These are phyloP conservation scores for Micronycteris hirsuta DNA, from an alignment of 2,113 vertebrate genomes.

Conservation along the genomic window DNA sequence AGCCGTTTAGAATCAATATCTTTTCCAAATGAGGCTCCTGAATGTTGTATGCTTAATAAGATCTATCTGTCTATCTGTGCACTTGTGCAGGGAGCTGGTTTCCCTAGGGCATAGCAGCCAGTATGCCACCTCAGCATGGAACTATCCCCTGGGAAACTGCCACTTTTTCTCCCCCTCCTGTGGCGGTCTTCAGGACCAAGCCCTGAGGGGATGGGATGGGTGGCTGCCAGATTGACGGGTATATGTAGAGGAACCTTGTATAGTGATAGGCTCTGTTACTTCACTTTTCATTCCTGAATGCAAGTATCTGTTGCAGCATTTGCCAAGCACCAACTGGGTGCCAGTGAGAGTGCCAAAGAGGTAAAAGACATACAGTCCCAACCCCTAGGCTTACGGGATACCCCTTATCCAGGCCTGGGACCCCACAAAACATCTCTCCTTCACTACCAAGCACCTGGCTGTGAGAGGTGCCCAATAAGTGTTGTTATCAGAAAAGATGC, in stretches of 20 bases:
- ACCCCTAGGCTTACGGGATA: not conserved
- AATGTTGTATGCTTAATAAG: slow-evolving; percentile 39
- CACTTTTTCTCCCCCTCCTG: not conserved
- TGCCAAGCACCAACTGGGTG: not conserved
- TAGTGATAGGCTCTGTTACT: not conserved
- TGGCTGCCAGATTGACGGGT: slow-evolving; percentile 42
- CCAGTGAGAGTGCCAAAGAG: not conserved
- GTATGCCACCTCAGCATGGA: slow-evolving; percentile 6
- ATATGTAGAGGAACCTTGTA: not conserved
- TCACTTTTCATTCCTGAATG: not conserved
- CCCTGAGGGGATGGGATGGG: slow-evolving; percentile 8
- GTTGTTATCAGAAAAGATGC: not conserved
- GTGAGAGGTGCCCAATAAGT: not conserved
- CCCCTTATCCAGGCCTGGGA: not conserved
- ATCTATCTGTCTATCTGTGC: slow-evolving; percentile 52
- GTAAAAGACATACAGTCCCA: not conserved
- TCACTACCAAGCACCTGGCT: not conserved
- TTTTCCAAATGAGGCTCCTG: slow-evolving; percentile 50
- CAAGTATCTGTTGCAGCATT: not conserved
- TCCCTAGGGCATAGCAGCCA: slow-evolving; percentile 54
- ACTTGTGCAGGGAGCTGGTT: slow-evolving; percentile 4
- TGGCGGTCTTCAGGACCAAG: not conserved
- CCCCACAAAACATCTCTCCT: not conserved
- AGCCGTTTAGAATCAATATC: slow-evolving; percentile 55
- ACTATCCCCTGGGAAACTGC: slow-evolving; percentile 12